Evolutionary conservation across 92 coral and sea anemone genomes (phyloP), one percentile per base, ranked within the genome.

Genomic region (Palythoa grandis): DNA sequence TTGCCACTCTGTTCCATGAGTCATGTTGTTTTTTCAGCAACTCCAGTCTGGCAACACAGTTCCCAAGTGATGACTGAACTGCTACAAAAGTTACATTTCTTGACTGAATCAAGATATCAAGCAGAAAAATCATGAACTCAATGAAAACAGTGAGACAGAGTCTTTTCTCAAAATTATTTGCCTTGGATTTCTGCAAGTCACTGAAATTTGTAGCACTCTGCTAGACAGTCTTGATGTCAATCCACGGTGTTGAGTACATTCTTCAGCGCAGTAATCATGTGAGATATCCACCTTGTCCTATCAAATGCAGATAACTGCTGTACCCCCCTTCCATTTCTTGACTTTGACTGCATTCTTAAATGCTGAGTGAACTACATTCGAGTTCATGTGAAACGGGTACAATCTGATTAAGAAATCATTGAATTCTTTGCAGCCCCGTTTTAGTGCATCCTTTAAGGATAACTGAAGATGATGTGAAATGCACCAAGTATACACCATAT

Each of bases 211-310:
- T 22, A n/a, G 69, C 80, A 72, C 11, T 84, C 71, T 72, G 70
- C 87, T 22, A 85, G 88, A 78, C 88, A 85, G 88, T 85, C 75
- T 85, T 85, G 88, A 70, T 85, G 88, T 83, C 83, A 85, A 85
- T 85, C 74, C 48, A 74, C 82, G 2, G 88, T 85, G 88, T 85
- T 85, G 7, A 85, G 82, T 10, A 85, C 73, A 74, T 85, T 85
- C 79, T 70, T 85, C 23, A 85, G 82, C 40, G 88, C 83, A 75
- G 57, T 58, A 48, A 75, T 85, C 88, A 35, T 75, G 88, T 85
- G 88, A 54, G 88, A 77, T 19, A 75, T 13, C 88, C 83, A 85
- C 70, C 83, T 69, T 17, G 88, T 60, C 40, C 88, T 82, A 85
- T 85, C 82, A 2, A n/a, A 85, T 73, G 15, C 82, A 11, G 71